Percentiles rank a stretch among this genome's conserved stretches.
phyloP scores from a whole-genome alignment of 2,113 vertebrate genomes.

The Nansenia antarctica region DNA sequence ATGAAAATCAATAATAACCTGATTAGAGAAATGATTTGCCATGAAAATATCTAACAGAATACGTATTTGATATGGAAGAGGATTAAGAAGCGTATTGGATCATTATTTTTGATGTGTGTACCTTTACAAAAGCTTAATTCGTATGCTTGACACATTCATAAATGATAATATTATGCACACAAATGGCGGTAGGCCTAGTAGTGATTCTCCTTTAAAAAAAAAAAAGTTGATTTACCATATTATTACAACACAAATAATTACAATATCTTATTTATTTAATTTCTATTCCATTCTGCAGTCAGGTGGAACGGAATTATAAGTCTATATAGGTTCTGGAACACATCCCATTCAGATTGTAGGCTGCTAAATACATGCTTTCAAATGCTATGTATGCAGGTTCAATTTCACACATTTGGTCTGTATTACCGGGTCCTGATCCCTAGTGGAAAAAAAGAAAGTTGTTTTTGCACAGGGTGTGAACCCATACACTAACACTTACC shows the following conservation, averaged over 20 bases:
- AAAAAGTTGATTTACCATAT: too few relatives aligned
- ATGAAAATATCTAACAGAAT: too few relatives aligned
- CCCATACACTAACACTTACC: too few relatives aligned
- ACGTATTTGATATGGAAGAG: not conserved
- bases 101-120: not conserved
- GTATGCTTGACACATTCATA: not conserved
- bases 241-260: not conserved
- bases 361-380: too few relatives aligned
- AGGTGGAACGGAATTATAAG: not conserved
- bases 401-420: conserved; percentile 27
- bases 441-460: not conserved
- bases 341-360: not conserved
- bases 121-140: not conserved
- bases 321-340: not conserved
- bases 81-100: not conserved
- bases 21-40: too few relatives aligned
- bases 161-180: too few relatives aligned
- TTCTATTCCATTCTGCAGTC: not conserved
- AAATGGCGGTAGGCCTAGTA: too few relatives aligned
- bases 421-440: conserved; percentile 30
- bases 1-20: not conserved
- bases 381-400: conserved; percentile 23
- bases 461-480: conserved; percentile 2
- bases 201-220: too few relatives aligned
- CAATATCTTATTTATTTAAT: too few relatives aligned